Base-by-base conservation (phyloP, 37 sponge, comb jelly and placozoan species). In the Chondrilla cf. caribensis region DNA sequence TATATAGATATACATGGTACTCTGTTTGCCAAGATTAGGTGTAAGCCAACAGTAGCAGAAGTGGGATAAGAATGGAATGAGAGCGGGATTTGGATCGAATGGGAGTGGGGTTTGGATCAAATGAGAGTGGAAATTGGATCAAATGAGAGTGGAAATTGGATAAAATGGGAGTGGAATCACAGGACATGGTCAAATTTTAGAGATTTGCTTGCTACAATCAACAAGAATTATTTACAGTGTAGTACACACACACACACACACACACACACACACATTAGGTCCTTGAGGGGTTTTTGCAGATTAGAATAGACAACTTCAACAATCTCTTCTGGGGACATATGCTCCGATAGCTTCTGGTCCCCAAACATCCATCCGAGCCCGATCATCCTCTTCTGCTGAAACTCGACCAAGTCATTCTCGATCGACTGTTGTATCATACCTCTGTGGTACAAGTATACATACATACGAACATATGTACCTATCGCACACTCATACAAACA, bases 281-380 rank as follows among this genome's bases (percentile, higher is more conserved):
- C 60, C 40, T 83, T 87, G 38, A 87, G 78, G 43, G 75, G 58
- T 7, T 78, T 57, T 8, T 71, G 25, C 32, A 87, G 70, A 21
- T 40, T 60, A 9, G 43, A 18, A n/a, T 37, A 33, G 4, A 82
- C 72, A 67, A 83, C 83, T 11, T 87, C 88, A 55, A 58, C 37
- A 68, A 82, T 77, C 41, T 82, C 78, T 0, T 83, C 44, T 17
- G 29, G 21, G 19, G 80, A 11, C 88, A 87, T 87, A 0, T 83
- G 47, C 38, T 70, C 84, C 83, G 70, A 40, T 35, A 91, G 76
- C 31, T 84, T 38, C 26, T 91, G 83, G 42, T 91, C 92, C 19
- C 88, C 88, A 80, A 82, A 91, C 77, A 91, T 82, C 68, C 88
- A 64, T 5, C 85, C 92, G 38, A 91, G 65, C 32, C 92, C 92